Base-by-base conservation (phyloP, 2,113 vertebrate genomes). In the Arizona elegans region DNA sequence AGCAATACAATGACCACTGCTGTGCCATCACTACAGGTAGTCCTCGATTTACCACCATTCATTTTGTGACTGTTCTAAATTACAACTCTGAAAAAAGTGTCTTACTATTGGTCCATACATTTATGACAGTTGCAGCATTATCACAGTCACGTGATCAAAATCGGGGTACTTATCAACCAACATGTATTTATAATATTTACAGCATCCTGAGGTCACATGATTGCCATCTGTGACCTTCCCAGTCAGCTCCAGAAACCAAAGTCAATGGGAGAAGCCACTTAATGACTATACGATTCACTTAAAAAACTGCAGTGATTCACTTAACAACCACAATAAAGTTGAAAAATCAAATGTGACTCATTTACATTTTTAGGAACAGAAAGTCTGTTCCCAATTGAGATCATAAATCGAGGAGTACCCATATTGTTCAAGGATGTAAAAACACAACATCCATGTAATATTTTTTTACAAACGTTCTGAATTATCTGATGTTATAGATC, bases 61-160 rank as follows among this genome's bases (percentile, higher is more conserved):
- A 0, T n/a, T 65, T 65, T 65, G 29, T 65, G 29, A 65, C 62
- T n/a, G 26, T 65, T n/a, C 62, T n/a, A 65, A 65, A 13, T 65
- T 65, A 13, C 62, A 65, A n/a, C 11, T 5, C 11, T 12, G 62
- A 13, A n/a, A 65, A 65, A n/a, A 65, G 29, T 65, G 62, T n/a
- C 26, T 65, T 65, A 65, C 11, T n/a, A 29, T 58, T 47, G 55
- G 19, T 7, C 88, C 33, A 43, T 38, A 23, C 10, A 58, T 58
- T 59, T 38, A 56, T 53, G 1, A 1, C 3, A 0, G 0, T 0
- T 19, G 29, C 87, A 92, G 8, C 5, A 23, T 55, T 50, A 38
- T 52, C 53, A n/a, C 65, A 62, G 3, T 62, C 5, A 12, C 13
- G 29, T 1, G 0, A 33, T 29, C 10, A 93, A 93, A 8, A 50